These are phyloP conservation scores for Andrena cerasifolii DNA, from an alignment of 1,140 invertebrate genomes.

Conservation along the genomic window DNA sequence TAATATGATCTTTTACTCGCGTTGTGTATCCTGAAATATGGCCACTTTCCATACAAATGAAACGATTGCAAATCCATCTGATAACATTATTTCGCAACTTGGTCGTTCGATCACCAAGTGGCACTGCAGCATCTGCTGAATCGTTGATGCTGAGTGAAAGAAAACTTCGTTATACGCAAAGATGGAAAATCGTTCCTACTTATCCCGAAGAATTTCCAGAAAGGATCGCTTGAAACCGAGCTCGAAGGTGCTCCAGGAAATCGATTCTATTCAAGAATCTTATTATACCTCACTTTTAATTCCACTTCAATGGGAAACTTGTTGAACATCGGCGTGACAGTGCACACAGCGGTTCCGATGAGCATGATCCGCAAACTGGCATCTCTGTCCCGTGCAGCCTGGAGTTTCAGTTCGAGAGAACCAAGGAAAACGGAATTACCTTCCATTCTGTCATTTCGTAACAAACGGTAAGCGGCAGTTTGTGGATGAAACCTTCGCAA, in stretches of 20 bases:
- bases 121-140: background rate
- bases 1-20: no score
- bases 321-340: constrained; percentile 45
- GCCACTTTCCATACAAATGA: no score
- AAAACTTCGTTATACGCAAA: constrained; percentile 26
- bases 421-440: background rate
- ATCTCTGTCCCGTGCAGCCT: background rate
- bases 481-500: background rate
- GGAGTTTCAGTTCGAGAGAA: background rate
- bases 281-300: constrained; percentile 53
- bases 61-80: no score
- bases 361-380: no score
- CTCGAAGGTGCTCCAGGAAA: constrained; percentile 42
- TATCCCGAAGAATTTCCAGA: constrained; percentile 46
- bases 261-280: constrained; percentile 45
- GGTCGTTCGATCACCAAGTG: background rate
- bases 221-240: constrained; percentile 43
- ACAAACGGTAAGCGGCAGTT: background rate
- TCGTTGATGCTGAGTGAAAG: background rate
- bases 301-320: constrained; percentile 48
- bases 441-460: background rate
- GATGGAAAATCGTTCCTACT: constrained; percentile 39
- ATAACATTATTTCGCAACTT: constrained; percentile 15
- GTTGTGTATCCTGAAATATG: no score
- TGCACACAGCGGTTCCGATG: constrained; percentile 13